Conservation (phyloP, 2,797 vertebrate genomes). For the Bovichtus variegatus region DNA sequence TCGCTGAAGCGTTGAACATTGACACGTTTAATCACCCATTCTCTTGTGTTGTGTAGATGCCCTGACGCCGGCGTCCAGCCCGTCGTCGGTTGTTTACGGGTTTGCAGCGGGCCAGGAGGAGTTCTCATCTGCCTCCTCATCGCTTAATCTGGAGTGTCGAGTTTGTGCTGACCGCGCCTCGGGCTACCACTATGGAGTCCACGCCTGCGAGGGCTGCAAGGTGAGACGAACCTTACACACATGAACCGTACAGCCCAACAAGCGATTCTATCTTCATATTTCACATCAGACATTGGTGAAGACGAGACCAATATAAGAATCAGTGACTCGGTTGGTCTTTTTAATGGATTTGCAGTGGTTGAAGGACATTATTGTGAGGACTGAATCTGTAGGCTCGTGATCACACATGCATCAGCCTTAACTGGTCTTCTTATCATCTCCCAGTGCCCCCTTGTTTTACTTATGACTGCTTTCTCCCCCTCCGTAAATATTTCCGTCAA, state of each 20-base stretch:
- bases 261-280: neutral
- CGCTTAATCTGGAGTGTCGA: conserved; percentile 93
- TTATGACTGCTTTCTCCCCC: neutral
- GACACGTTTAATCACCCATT: neutral
- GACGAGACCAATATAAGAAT: neutral
- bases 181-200: conserved; percentile 97
- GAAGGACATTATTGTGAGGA: neutral
- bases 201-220: conserved; percentile 96
- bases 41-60: conserved; percentile 84
- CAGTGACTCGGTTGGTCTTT: neutral
- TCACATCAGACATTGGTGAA: neutral
- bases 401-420: neutral
- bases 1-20: too few relatives aligned
- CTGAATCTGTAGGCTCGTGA: neutral
- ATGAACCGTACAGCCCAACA: neutral
- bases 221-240: conserved; percentile 49
- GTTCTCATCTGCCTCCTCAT: conserved; percentile 79
- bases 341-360: neutral
- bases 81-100: conserved; percentile 89
- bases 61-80: conserved; percentile 95
- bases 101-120: conserved; percentile 85
- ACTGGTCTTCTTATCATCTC: neutral
- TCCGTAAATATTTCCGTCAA: conserved; percentile 16
- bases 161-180: conserved; percentile 97
- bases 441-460: neutral